Conservation (phyloP, 2,113 vertebrate genomes). For the Perccottus glenii region DNA sequence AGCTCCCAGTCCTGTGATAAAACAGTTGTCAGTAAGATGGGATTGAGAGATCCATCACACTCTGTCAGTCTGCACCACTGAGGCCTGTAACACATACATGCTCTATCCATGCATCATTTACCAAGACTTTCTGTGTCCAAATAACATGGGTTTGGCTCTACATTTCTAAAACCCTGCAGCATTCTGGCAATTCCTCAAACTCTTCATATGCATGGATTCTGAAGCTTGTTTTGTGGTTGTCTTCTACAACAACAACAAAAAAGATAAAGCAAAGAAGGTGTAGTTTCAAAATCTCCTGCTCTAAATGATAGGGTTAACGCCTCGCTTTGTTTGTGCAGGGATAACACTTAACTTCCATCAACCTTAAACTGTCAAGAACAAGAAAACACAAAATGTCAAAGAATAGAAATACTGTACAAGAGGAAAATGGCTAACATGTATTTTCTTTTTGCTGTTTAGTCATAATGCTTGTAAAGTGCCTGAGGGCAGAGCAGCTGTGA, state of each 20-base stretch:
- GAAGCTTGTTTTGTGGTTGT: constrained; percentile 54
- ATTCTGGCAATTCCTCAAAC: constrained; percentile 60
- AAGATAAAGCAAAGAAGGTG: constrained; percentile 33
- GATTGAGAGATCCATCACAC: constrained; percentile 75
- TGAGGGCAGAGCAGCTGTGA: constrained; percentile 33
- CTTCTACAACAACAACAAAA: not conserved
- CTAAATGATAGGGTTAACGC: constrained; percentile 59
- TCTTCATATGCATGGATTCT: constrained; percentile 55
- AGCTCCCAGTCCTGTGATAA: constrained; percentile 76
- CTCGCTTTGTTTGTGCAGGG: constrained; percentile 63
- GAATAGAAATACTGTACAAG: constrained; percentile 20
- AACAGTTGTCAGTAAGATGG: constrained; percentile 71
- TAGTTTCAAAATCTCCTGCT: constrained; percentile 19
- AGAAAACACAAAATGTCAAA: constrained; percentile 26
- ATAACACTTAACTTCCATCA: constrained; percentile 64
- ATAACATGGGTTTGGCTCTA: constrained; percentile 61
- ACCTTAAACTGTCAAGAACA: constrained; percentile 39
- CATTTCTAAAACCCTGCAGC: constrained; percentile 42
- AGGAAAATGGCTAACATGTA: constrained; percentile 51
- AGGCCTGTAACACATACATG: constrained; percentile 67
- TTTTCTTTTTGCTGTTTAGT: constrained; percentile 35
- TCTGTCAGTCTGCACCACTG: constrained; percentile 65
- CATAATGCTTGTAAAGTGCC: constrained; percentile 41
- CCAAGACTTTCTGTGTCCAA: constrained; percentile 57
- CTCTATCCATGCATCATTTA: constrained; percentile 73